These are phyloP conservation scores for Alligator sinensis DNA, from an alignment of 2,113 vertebrate genomes.

Conservation along the genomic window DNA sequence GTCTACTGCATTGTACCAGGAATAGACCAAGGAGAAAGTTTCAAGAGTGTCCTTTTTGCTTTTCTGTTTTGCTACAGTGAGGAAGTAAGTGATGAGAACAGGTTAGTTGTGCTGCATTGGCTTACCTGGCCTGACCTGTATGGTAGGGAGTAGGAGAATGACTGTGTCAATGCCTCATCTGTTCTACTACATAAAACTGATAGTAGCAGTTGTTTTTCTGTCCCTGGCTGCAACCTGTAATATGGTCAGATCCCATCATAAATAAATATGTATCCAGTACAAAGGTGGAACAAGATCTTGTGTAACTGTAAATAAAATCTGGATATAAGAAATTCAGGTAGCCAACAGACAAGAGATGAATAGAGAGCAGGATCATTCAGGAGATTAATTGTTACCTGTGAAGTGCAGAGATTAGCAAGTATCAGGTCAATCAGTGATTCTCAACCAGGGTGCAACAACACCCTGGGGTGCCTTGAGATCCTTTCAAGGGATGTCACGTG, in stretches of 20 bases:
- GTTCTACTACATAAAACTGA: neutral
- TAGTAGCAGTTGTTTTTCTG: neutral
- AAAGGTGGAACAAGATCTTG: no score
- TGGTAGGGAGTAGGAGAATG: neutral
- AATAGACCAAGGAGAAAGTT: neutral
- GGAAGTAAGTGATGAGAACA: neutral
- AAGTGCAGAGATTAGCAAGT: no score
- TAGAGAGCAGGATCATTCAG: no score
- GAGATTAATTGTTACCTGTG: no score
- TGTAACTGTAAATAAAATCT: no score
- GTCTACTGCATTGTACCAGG: neutral
- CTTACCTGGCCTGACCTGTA: neutral
- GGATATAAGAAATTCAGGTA: no score
- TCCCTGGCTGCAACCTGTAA: neutral
- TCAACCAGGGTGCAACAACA: no score
- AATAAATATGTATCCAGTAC: neutral
- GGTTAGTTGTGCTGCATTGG: neutral
- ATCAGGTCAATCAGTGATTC: no score
- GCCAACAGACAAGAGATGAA: no score
- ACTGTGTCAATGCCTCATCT: neutral
- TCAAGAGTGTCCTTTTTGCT: neutral
- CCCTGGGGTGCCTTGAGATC: no score
- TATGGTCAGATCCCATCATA: no score
- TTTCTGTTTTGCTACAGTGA: neutral
- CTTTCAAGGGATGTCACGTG: no score